Evolutionary conservation across 2,888 invertebrate genomes (phyloP).

Genomic region (Pheosia gnoma): DNA sequence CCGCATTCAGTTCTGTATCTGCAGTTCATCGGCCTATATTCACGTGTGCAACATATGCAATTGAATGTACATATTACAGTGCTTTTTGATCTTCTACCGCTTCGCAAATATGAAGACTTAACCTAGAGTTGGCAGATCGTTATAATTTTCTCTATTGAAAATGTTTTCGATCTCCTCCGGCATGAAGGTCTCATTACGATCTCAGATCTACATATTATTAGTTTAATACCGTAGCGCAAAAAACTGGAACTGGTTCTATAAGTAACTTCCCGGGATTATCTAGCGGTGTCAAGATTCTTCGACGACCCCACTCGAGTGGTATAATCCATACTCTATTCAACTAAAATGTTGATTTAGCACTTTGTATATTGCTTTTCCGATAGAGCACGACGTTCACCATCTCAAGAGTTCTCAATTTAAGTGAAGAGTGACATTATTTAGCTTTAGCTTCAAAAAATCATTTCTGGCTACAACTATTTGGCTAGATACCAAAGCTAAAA

Average conservation of each 20-base stretch:
- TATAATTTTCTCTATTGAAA: too few relatives aligned
- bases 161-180: too few relatives aligned
- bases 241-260: too few relatives aligned
- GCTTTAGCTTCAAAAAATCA: neutral
- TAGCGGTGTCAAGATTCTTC: slow-evolving; percentile 5
- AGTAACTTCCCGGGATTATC: neutral
- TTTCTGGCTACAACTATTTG: neutral
- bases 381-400: slow-evolving; percentile 29
- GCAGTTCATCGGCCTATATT: slow-evolving; percentile 49
- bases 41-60: slow-evolving; percentile 38
- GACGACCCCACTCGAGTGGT: slow-evolving; percentile 8
- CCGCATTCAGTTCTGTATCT: slow-evolving; percentile 45
- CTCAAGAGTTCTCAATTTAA: slow-evolving; percentile 4
- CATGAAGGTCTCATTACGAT: too few relatives aligned
- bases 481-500: neutral
- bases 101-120: too few relatives aligned
- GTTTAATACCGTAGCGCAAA: too few relatives aligned
- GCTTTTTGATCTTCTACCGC: slow-evolving; percentile 3
- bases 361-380: slow-evolving; percentile 24
- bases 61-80: slow-evolving; percentile 24
- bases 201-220: too few relatives aligned
- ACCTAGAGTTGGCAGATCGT: too few relatives aligned
- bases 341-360: slow-evolving; percentile 17
- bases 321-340: slow-evolving; percentile 13
- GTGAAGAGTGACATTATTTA: neutral